phyloP scores from a whole-genome alignment of 2,113 vertebrate species.

The Ochotona curzoniae region DNA sequence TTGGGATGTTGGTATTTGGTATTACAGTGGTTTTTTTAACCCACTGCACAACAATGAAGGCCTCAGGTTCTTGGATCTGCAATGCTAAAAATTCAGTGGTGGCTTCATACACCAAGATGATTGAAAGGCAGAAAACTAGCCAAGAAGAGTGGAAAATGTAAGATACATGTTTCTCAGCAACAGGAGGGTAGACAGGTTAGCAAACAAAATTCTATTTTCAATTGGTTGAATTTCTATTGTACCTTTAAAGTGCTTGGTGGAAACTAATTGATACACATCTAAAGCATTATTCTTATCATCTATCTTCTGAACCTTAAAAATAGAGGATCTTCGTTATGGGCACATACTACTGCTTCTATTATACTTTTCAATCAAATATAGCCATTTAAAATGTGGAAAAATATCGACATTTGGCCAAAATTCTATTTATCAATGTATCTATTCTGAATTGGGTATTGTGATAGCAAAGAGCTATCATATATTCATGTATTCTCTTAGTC shows the following conservation, averaged over 20 bases:
- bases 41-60: too few relatives aligned
- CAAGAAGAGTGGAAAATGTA: neutral
- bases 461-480: too few relatives aligned
- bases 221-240: neutral
- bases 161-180: neutral
- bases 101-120: neutral
- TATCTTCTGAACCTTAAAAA: slow-evolving; percentile 4
- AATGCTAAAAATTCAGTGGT: neutral
- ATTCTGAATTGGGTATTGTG: neutral
- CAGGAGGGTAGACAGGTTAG: neutral
- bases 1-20: too few relatives aligned
- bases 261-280: neutral
- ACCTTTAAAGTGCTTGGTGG: slow-evolving; percentile 3
- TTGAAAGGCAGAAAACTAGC: neutral
- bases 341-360: neutral
- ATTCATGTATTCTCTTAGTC: neutral
- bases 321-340: neutral
- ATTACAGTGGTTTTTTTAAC: too few relatives aligned
- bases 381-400: neutral
- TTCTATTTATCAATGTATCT: neutral
- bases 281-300: neutral
- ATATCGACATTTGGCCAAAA: slow-evolving; percentile 5
- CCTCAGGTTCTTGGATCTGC: too few relatives aligned
- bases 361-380: neutral
- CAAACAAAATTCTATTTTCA: neutral